Percentiles rank a stretch among this genome's conserved stretches.
Conservation (phyloP, 2,797 vertebrate genomes). For the Phaenicophaeus curvirostris region DNA sequence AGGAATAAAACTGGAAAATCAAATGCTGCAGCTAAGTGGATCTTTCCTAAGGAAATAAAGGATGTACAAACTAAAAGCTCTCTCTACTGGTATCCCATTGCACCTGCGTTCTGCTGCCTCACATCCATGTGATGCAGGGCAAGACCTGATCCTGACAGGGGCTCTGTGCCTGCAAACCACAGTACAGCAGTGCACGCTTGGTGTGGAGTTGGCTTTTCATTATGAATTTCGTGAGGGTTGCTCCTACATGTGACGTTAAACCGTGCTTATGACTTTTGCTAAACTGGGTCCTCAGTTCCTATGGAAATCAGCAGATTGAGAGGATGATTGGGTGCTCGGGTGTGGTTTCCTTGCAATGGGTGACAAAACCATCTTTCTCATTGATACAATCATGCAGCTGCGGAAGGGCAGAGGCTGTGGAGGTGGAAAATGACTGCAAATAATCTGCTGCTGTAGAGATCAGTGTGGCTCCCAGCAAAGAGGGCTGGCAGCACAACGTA, state of each 20-base stretch:
- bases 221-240: background rate
- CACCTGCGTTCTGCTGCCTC: background rate
- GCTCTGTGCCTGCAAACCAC: background rate
- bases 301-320: background rate
- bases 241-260: background rate
- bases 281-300: background rate
- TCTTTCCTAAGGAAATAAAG: background rate
- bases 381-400: background rate
- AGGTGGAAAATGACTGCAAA: background rate
- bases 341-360: background rate
- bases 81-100: background rate
- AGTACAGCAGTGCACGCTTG: background rate
- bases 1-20: background rate
- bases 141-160: background rate
- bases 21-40: background rate
- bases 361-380: background rate
- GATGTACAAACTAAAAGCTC: background rate
- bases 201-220: background rate
- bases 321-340: fast-evolving
- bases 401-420: background rate
- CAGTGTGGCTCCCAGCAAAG: background rate
- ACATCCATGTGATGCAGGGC: background rate
- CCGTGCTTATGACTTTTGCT: background rate
- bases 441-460: background rate
- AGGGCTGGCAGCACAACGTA: background rate